phyloP scores from a whole-genome alignment of 1,140 invertebrate species.

The Heliconius melpomene region DNA sequence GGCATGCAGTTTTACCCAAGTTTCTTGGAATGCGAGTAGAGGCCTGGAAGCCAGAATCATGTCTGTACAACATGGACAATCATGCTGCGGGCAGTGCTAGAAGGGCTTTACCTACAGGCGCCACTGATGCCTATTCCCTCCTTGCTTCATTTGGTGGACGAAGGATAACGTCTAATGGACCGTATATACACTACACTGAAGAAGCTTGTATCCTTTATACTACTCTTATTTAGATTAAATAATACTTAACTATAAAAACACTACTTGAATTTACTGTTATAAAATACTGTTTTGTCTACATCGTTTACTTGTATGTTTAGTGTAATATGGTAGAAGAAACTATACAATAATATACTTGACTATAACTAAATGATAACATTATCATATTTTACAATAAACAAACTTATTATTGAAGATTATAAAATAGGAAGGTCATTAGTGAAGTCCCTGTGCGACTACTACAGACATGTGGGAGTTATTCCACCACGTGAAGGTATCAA shows the following conservation, averaged over 20 bases:
- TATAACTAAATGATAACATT: not conserved
- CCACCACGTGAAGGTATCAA: constrained; percentile 53
- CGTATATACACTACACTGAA: constrained; percentile 91
- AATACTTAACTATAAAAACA: not conserved
- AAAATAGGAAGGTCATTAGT: constrained; percentile 69
- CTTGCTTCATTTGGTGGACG: constrained; percentile 94
- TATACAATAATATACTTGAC: too few relatives aligned
- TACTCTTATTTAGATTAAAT: not conserved
- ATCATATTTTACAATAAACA: not conserved
- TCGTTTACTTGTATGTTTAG: too few relatives aligned
- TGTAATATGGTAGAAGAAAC: too few relatives aligned
- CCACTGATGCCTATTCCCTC: constrained; percentile 91
- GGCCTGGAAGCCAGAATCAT: constrained; percentile 90
- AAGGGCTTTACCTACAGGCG: constrained; percentile 85
- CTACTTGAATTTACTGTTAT: not conserved
- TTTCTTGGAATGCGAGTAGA: constrained; percentile 90
- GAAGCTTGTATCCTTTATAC: constrained; percentile 93
- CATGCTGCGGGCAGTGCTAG: constrained; percentile 91
- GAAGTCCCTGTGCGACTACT: constrained; percentile 72
- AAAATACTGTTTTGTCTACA: too few relatives aligned
- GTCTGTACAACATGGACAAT: constrained; percentile 93
- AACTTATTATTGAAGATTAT: constrained; percentile 47
- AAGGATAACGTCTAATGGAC: constrained; percentile 83
- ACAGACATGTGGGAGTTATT: constrained; percentile 67
- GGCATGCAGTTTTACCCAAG: constrained; percentile 94